phyloP scores from a whole-genome alignment of 2,113 vertebrate species.

The Bubalus kerabau region DNA sequence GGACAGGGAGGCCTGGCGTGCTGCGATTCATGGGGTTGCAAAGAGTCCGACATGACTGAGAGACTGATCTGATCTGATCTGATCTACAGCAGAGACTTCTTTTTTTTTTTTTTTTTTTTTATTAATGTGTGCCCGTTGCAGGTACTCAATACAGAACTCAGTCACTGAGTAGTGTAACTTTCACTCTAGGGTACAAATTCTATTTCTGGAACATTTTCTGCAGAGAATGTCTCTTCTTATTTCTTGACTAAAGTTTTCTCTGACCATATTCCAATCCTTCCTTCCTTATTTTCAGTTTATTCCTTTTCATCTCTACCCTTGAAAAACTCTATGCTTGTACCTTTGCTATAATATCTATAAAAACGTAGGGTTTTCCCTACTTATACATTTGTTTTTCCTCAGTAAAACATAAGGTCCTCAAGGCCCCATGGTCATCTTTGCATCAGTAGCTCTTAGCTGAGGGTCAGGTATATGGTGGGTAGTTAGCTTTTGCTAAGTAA shows the following conservation, averaged over 20 bases:
- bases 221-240: not conserved
- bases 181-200: not conserved
- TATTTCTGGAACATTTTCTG: not conserved
- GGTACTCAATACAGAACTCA: not conserved
- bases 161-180: not conserved
- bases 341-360: not conserved
- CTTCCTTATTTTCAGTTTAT: not conserved
- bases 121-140: not conserved
- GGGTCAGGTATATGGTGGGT: too few relatives aligned
- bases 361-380: not conserved
- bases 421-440: not conserved
- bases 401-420: not conserved
- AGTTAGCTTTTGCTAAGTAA: not conserved
- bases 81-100: not conserved
- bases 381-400: not conserved
- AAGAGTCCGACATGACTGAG: too few relatives aligned
- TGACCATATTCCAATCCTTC: not conserved
- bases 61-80: too few relatives aligned
- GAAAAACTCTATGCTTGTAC: not conserved
- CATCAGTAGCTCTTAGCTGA: not conserved
- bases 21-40: too few relatives aligned
- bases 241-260: not conserved
- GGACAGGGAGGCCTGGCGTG: too few relatives aligned
- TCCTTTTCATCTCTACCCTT: not conserved
- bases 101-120: not conserved